Evolutionary conservation across 1,140 invertebrate genomes (phyloP), one percentile per base, ranked within the genome.

Genomic region (Cephus cinctus): DNA sequence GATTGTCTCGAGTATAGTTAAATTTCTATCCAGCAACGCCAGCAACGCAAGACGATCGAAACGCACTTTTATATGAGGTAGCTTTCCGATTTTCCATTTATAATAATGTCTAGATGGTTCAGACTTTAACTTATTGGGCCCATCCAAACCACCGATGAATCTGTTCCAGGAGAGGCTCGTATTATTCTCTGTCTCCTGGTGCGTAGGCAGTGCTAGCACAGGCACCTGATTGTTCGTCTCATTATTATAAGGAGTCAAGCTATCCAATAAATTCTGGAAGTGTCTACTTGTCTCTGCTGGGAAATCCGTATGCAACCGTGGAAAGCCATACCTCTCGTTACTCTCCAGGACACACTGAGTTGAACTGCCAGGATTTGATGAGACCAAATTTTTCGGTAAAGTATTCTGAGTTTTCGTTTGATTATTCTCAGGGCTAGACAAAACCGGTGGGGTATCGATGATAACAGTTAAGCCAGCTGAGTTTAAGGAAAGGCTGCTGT

Each of bases 21-120:
- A 70, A 73, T 98, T 98, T 34, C 92, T 82, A 75, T 99, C 97
- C 45, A 99, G 83, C 0, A 98, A 75, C 0, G 96, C 94, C 65
- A 98, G 79, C 8, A 99, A 75, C 50, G 93, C 88, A 32, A 98
- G 78, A 35, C 96, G 82, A 76, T 98, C 95, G 80, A 98, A 93
- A 20, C 87, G 85, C 2, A 97, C 79, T 78, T 89, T 90, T 1
- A 90, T 69, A 52, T 81, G 78, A 1, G 79, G 79, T 58, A 85
- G 86, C 49, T 85, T 87, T 4, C 87, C 83, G 14, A 92, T 70
- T 66, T 86, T 85, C 63, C 92, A 89, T 61, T 92, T 92, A 70
- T 95, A 95, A 75, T 90, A 95, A 59, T 88, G 87, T 58, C 88
- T 88, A 1, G 84, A 84, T 53, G 78, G 81, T 16, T 73, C 81